Evolutionary conservation across 2,113 vertebrate genomes (phyloP).

Genomic region (Synchiropus splendidus): DNA sequence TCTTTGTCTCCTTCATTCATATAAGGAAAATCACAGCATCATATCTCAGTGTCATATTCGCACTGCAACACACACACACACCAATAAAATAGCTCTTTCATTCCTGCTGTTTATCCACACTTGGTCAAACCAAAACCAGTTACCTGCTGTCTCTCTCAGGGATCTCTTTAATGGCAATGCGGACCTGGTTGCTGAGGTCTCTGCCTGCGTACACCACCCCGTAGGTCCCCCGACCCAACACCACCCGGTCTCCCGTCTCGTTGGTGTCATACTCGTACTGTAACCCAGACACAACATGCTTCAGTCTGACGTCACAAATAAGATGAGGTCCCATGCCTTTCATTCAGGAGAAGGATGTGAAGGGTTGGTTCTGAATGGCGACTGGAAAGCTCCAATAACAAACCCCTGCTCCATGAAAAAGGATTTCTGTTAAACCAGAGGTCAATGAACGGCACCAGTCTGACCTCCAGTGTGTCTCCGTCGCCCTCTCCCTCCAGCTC

Average conservation of each 20-base stretch:
- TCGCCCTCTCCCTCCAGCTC: slow-evolving; percentile 82
- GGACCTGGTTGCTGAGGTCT: slow-evolving; percentile 79
- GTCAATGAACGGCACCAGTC: background rate
- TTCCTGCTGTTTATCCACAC: background rate
- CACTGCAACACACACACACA: too few species aligned
- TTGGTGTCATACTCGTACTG: slow-evolving; percentile 84
- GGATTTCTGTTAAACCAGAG: too few species aligned
- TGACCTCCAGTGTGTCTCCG: slow-evolving; percentile 82
- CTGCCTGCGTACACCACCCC: slow-evolving; percentile 86
- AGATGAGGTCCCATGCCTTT: too few species aligned
- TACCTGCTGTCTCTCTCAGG: slow-evolving; percentile 85
- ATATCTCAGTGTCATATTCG: too few species aligned
- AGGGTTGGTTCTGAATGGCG: too few species aligned
- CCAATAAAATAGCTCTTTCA: too few species aligned
- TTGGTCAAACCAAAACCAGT: background rate
- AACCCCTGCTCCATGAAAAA: too few species aligned
- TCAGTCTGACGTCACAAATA: background rate
- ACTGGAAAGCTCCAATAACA: too few species aligned
- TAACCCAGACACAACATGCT: background rate
- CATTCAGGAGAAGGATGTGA: too few species aligned
- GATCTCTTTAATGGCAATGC: slow-evolving; percentile 92
- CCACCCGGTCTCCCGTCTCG: slow-evolving; percentile 73
- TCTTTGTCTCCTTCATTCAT: too few species aligned
- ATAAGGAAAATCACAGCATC: too few species aligned
- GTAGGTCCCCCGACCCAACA: slow-evolving; percentile 82